Evolutionary conservation across 2,113 vertebrate species (phyloP).

Genomic region (Malurus melanocephalus): DNA sequence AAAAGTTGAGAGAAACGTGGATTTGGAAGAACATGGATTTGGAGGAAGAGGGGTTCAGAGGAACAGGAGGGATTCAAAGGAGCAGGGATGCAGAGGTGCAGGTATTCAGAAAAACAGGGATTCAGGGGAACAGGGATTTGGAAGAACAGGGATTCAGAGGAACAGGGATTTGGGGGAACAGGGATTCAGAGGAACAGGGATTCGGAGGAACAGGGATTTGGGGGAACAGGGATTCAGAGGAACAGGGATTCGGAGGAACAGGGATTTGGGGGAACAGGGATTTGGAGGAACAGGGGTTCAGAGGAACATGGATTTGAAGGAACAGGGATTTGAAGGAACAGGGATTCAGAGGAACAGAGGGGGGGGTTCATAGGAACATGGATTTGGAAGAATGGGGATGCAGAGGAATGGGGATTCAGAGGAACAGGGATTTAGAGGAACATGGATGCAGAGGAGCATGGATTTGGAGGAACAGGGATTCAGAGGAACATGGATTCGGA

Average conservation of each 20-base stretch:
- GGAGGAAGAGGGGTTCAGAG: background rate
- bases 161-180: background rate
- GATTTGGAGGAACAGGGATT: background rate
- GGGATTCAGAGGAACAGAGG: too few relatives aligned
- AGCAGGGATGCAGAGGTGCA: too few relatives aligned
- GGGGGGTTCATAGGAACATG: too few relatives aligned
- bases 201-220: background rate
- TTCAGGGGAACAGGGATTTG: background rate
- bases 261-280: background rate
- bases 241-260: background rate
- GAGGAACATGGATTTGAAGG: too few relatives aligned
- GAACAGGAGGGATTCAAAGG: too few relatives aligned
- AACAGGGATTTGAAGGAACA: too few relatives aligned
- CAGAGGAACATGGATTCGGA: rapidly evolving
- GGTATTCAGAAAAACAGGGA: background rate
- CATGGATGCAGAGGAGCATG: background rate
- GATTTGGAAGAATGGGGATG: rapidly evolving
- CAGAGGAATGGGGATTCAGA: background rate
- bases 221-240: background rate
- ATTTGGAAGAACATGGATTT: too few relatives aligned
- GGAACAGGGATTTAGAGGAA: background rate
- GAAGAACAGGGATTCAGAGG: background rate
- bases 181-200: too few relatives aligned
- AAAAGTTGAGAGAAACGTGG: background rate
- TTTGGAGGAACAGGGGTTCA: rapidly evolving